A percentile compares a stretch with the other conserved stretches of the same genome.
phyloP scores from a whole-genome alignment of 1,140 invertebrate genomes.

The Hesperophylax magnus region DNA sequence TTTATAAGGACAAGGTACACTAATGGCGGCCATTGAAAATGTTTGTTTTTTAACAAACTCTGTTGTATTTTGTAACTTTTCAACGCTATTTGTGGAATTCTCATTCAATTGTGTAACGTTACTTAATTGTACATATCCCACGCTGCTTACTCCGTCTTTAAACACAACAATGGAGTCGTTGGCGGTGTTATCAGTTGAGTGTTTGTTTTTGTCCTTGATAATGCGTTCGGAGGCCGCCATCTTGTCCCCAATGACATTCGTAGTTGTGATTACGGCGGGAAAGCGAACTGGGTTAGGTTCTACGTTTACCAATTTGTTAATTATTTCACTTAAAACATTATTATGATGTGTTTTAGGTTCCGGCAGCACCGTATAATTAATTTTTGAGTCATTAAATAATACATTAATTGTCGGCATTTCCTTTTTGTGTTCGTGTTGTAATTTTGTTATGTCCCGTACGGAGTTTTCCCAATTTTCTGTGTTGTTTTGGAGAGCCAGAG shows the following conservation, averaged over 20 bases:
- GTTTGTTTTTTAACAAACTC: background rate
- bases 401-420: background rate
- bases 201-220: conserved; percentile 1
- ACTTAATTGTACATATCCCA: background rate
- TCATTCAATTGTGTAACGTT: background rate
- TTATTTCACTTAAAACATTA: background rate
- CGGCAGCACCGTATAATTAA: background rate
- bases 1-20: background rate
- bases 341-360: background rate
- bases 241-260: conserved; percentile 7
- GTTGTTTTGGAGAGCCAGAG: background rate
- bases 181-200: background rate
- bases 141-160: background rate
- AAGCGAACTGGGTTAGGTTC: background rate
- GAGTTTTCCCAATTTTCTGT: background rate
- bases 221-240: background rate
- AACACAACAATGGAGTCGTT: background rate
- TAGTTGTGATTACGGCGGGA: background rate
- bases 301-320: background rate
- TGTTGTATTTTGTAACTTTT: background rate
- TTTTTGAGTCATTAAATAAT: background rate
- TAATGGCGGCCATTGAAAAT: background rate
- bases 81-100: background rate
- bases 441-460: background rate
- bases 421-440: background rate